Conservation (phyloP, 2,888 invertebrate genomes). For the Melanophora roralis region DNA sequence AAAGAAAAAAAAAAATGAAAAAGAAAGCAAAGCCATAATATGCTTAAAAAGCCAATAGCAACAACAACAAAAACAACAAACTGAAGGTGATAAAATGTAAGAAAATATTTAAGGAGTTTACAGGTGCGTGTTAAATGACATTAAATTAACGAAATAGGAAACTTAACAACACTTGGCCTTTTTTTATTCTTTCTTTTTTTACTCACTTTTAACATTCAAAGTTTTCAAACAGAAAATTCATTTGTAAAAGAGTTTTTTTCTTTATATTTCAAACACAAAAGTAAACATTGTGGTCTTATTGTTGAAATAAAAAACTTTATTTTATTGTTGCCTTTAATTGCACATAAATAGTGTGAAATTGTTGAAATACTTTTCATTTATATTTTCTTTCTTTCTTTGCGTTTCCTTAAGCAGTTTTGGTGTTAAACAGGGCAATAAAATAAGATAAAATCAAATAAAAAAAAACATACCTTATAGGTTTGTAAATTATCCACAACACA, state of each 20-base stretch:
- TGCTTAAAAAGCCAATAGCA: slow-evolving; percentile 19
- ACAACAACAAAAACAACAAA: not conserved
- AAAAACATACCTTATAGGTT: slow-evolving; percentile 81
- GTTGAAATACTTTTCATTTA: slow-evolving; percentile 23
- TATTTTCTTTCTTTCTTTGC: not conserved
- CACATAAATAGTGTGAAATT: slow-evolving; percentile 41
- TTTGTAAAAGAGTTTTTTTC: not conserved
- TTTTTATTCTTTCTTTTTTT: not conserved
- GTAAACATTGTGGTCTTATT: slow-evolving; percentile 20
- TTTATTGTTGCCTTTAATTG: slow-evolving; percentile 4
- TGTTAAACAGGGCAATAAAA: not conserved
- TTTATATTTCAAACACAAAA: not conserved
- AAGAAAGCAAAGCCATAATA: slow-evolving; percentile 31
- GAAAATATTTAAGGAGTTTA: slow-evolving; percentile 28
- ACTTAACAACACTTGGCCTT: slow-evolving; percentile 5
- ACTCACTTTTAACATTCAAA: not conserved
- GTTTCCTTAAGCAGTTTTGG: not conserved
- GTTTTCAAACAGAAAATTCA: slow-evolving; percentile 15
- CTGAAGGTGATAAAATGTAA: not conserved
- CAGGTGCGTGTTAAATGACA: slow-evolving; percentile 55
- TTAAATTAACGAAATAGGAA: slow-evolving; percentile 36
- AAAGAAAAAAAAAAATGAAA: not conserved
- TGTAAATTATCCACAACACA: slow-evolving; percentile 84
- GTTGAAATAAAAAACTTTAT: slow-evolving; percentile 25
- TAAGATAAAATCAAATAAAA: not conserved